Evolutionary conservation across 2,888 invertebrate genomes (phyloP), one percentile per base, ranked within the genome.

Genomic region (Halictus quadricinctus): DNA sequence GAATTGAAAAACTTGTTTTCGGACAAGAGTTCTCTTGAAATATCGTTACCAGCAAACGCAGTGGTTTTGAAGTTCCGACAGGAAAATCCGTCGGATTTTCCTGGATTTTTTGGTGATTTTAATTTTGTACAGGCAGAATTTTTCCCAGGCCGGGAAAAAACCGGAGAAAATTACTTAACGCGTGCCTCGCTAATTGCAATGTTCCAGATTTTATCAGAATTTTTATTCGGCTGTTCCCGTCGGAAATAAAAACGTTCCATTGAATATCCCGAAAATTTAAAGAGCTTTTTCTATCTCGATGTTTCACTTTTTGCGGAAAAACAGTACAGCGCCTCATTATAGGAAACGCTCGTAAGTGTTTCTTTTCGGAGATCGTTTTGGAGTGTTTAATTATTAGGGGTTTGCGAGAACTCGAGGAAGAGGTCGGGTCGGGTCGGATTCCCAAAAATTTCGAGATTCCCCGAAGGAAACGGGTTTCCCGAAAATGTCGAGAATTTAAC

Each of bases 171-270:
- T 64, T 64, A 15, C 25, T 6, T 29, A 29, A 29, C 15, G 29
- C 15, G 25, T 64, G 60, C 60, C 15, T 64, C 60, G 25, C 29
- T 64, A 64, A 64, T 64, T 64, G 60, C 60, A 64, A 64, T 64
- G 60, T 64, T 25, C 60, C 29, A 64, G 29, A 64, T 64, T 64
- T 29, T 29, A 64, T 29, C 60, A 15, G 60, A 64, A 64, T 29
- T 64, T 64, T 64, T 64, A 25, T 64, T 15, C 60, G 25, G 60
- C 13, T 13, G 29, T 29, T 25, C 25, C 29, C 29, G 60, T 15
- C 2, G 15, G 29, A 4, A 15, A 29, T 64, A 64, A 64, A 64
- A 64, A 29, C 6, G 12, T 29, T 29, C 60, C 60, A 64, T 29
- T 64, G 60, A 15, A 64, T 64, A 64, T 29, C 29, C 15, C 15